Percentiles rank a stretch among this genome's conserved stretches.
These are phyloP conservation scores for Drosophila nebulosa DNA, from an alignment of 1,140 invertebrate species.

Conservation along the genomic window DNA sequence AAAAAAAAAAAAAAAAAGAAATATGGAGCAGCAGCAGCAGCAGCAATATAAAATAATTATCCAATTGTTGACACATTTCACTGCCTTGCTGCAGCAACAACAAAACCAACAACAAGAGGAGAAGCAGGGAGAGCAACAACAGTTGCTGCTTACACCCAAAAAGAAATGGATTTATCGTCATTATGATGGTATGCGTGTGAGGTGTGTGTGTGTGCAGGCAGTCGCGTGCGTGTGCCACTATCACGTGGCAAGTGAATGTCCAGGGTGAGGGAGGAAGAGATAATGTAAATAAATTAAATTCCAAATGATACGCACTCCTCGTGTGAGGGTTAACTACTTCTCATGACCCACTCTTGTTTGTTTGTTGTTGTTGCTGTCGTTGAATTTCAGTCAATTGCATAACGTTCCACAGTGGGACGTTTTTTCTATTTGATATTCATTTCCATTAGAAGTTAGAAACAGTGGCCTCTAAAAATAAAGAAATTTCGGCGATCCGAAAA, in stretches of 20 bases:
- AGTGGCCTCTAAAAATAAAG: too few relatives aligned
- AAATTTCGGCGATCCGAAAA: too few relatives aligned
- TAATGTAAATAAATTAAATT: not conserved
- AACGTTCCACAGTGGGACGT: too few relatives aligned
- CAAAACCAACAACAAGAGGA: not conserved
- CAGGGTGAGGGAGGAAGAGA: not conserved
- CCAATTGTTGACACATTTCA: conserved; percentile 34
- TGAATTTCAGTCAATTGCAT: too few relatives aligned
- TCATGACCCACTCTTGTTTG: not conserved
- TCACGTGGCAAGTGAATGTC: not conserved
- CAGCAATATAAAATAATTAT: conserved; percentile 14
- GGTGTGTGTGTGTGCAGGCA: not conserved
- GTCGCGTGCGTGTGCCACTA: not conserved
- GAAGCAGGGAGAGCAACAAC: not conserved
- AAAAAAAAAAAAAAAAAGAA: not conserved
- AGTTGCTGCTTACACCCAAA: conserved; percentile 16
- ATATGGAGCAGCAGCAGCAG: not conserved
- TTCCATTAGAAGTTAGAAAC: too few relatives aligned
- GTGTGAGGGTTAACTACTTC: not conserved
- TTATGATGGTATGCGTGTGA: conserved; percentile 9
- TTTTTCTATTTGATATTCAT: too few relatives aligned
- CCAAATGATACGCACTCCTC: not conserved
- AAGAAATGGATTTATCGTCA: conserved; percentile 43
- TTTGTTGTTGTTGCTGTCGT: too few relatives aligned
- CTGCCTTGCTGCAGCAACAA: conserved; percentile 27